Evolutionary conservation across 2,113 vertebrate genomes (phyloP).

Genomic region (Leucosticte australis): DNA sequence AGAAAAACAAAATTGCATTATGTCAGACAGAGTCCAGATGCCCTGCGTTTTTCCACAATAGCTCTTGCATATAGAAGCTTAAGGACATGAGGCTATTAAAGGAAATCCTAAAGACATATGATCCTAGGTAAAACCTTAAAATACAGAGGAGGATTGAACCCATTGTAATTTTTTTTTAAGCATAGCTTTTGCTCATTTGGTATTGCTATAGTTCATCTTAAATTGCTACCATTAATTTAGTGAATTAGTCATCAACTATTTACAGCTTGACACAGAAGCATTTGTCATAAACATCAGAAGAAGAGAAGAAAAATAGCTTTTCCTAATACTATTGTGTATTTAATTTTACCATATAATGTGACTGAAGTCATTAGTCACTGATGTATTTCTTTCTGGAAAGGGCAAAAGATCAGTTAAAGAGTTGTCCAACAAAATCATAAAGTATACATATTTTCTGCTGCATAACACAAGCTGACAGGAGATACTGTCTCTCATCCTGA

Average conservation of each 20-base stretch:
- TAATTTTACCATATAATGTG: background rate
- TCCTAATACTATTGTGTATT: background rate
- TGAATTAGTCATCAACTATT: conserved; percentile 32
- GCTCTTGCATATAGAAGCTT: conserved; percentile 43
- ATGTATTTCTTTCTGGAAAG: conserved; percentile 44
- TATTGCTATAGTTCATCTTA: background rate
- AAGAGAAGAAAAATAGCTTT: background rate
- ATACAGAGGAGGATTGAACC: background rate
- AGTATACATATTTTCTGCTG: background rate
- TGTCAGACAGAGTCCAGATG: conserved; percentile 44
- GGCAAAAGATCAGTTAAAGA: conserved; percentile 33
- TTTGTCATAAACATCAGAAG: background rate
- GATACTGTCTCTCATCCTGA: background rate
- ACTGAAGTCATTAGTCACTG: conserved; percentile 43
- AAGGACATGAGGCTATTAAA: background rate
- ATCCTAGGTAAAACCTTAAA: background rate
- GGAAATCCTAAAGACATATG: background rate
- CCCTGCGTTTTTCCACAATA: conserved; percentile 57
- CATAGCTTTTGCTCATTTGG: background rate
- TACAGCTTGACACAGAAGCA: conserved; percentile 13
- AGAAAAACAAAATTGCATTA: conserved; percentile 75
- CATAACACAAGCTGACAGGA: background rate
- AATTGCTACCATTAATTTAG: conserved; percentile 48
- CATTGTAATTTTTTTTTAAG: background rate
- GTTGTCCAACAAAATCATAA: background rate